Conservation (phyloP, 2,888 invertebrate genomes). For the Caenorhabditis sp. region DNA sequence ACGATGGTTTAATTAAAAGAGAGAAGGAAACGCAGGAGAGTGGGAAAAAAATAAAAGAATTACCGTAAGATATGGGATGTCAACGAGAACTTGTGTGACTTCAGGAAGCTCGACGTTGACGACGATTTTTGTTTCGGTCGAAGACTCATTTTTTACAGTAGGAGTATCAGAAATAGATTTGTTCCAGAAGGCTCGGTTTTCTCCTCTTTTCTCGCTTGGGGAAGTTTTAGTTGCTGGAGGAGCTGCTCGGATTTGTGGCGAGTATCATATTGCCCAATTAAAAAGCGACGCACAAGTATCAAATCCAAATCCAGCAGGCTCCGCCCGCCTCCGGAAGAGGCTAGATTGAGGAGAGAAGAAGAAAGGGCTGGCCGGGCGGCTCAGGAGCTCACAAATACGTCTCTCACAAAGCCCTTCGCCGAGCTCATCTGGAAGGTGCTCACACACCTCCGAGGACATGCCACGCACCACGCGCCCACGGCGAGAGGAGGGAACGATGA, state of each 20-base stretch:
- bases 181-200: conserved; percentile 2
- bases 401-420: conserved; percentile 10
- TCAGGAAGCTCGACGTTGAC: conserved; percentile 50
- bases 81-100: conserved; percentile 53
- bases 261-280: conserved; percentile 60
- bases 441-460: conserved; percentile 27
- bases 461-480: not conserved
- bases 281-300: conserved; percentile 54
- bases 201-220: conserved; percentile 5
- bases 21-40: not conserved
- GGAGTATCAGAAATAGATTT: not conserved
- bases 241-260: conserved; percentile 45
- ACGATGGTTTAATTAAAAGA: conserved; percentile 49
- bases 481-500: not conserved
- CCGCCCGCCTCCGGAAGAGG: conserved; percentile 24
- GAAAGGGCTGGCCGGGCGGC: conserved; percentile 4
- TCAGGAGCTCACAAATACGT: conserved; percentile 14
- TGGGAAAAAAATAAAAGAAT: not conserved
- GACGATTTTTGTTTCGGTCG: conserved; percentile 51
- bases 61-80: conserved; percentile 53
- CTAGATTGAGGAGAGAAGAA: not conserved
- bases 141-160: conserved; percentile 36
- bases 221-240: conserved; percentile 26
- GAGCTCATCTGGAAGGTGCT: conserved; percentile 22
- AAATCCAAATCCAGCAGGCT: conserved; percentile 26